phyloP scores from a whole-genome alignment of 1,140 invertebrate species.

The Belonocnema kinseyi region DNA sequence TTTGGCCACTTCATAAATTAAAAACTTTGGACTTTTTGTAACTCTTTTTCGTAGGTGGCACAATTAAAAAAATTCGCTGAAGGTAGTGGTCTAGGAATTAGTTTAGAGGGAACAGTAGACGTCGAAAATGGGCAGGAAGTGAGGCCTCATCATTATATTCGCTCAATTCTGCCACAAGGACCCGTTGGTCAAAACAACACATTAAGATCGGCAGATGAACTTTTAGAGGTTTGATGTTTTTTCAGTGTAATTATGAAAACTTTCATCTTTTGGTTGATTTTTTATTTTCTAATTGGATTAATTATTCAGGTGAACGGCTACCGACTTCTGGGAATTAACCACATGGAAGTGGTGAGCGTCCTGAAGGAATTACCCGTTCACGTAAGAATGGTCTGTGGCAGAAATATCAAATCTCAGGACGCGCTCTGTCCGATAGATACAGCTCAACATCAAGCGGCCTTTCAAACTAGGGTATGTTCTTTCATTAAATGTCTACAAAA shows the following conservation, averaged over 20 bases:
- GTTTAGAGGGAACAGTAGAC: slow-evolving; percentile 96
- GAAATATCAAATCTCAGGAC: slow-evolving; percentile 75
- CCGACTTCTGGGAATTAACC: slow-evolving; percentile 95
- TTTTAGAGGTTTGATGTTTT: slow-evolving; percentile 78
- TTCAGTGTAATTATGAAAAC: not conserved
- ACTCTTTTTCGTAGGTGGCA: slow-evolving; percentile 78
- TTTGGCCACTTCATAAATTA: not conserved
- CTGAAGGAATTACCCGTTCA: slow-evolving; percentile 95
- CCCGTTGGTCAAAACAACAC: slow-evolving; percentile 92
- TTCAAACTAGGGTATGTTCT: slow-evolving; percentile 81
- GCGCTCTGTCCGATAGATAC: slow-evolving; percentile 79
- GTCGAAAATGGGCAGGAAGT: slow-evolving; percentile 94
- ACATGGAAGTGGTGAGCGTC: slow-evolving; percentile 96
- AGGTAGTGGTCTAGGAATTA: slow-evolving; percentile 95
- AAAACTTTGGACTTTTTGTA: not conserved
- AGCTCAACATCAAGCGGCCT: slow-evolving; percentile 80
- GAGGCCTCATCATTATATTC: slow-evolving; percentile 94
- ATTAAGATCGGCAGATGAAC: slow-evolving; percentile 79
- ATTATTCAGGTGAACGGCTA: slow-evolving; percentile 92
- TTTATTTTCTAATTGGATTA: slow-evolving; percentile 12
- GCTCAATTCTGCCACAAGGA: slow-evolving; percentile 94
- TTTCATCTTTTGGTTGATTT: not conserved
- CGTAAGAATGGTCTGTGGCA: slow-evolving; percentile 95
- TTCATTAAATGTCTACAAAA: not conserved
- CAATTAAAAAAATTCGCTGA: slow-evolving; percentile 90